phyloP scores from a whole-genome alignment of 2,888 invertebrate genomes.

The Heliconius charithonia region DNA sequence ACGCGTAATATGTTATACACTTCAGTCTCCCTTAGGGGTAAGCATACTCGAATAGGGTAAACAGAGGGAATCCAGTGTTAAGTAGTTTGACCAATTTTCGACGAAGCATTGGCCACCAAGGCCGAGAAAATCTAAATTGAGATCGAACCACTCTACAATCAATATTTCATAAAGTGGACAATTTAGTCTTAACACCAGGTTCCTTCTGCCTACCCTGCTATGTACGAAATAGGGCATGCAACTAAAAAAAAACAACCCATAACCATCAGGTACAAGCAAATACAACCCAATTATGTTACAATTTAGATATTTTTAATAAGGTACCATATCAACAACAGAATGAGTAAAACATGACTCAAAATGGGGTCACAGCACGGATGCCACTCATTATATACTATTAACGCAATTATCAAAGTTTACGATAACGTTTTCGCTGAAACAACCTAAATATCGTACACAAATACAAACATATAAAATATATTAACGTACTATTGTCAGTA shows the following conservation, averaged over 20 bases:
- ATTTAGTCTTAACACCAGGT: neutral
- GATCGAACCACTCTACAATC: too few relatives aligned
- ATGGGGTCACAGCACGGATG: neutral
- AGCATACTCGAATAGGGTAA: too few relatives aligned
- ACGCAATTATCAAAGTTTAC: conserved; percentile 1
- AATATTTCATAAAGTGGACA: too few relatives aligned
- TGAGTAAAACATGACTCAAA: neutral
- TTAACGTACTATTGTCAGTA: neutral
- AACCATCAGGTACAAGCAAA: too few relatives aligned
- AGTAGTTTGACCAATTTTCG: too few relatives aligned
- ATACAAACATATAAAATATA: conserved; percentile 2
- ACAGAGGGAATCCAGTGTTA: too few relatives aligned
- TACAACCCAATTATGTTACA: too few relatives aligned
- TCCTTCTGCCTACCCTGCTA: neutral
- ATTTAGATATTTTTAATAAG: too few relatives aligned
- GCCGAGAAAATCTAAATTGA: too few relatives aligned
- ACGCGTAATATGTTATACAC: neutral
- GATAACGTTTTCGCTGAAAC: conserved; percentile 6
- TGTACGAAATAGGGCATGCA: neutral
- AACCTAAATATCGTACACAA: neutral
- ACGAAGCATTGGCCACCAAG: too few relatives aligned
- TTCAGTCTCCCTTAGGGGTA: too few relatives aligned
- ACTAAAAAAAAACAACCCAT: too few relatives aligned
- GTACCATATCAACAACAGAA: neutral
- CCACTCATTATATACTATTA: neutral